Evolutionary conservation across 2,888 invertebrate species (phyloP).

Genomic region (Aspidiotus destructor): DNA sequence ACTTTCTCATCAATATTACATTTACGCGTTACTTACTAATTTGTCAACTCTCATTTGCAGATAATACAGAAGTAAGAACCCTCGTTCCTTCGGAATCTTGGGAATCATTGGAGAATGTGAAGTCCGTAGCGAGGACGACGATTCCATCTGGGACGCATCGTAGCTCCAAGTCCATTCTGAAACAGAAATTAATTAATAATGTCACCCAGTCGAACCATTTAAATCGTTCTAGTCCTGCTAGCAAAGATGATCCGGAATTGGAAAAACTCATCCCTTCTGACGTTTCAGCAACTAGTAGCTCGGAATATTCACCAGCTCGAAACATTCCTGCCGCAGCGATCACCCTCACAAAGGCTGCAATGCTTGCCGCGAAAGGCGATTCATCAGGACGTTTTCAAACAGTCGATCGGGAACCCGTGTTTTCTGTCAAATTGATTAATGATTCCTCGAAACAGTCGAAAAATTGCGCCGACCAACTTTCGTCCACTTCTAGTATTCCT

Average conservation of each 20-base stretch:
- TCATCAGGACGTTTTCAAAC: not conserved
- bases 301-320: slow-evolving; percentile 41
- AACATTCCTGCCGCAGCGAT: slow-evolving; percentile 36
- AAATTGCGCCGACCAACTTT: not conserved
- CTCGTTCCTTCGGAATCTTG: too few species aligned
- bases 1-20: too few species aligned
- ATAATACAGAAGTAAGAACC: slow-evolving; percentile 43
- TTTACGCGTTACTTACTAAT: not conserved
- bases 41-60: not conserved
- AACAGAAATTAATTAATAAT: slow-evolving; percentile 49
- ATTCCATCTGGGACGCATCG: slow-evolving; percentile 57
- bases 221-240: slow-evolving; percentile 42
- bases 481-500: slow-evolving; percentile 34
- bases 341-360: not conserved
- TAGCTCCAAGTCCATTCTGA: slow-evolving; percentile 67
- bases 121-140: slow-evolving; percentile 55
- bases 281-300: slow-evolving; percentile 50
- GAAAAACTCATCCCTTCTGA: slow-evolving; percentile 62
- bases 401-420: slow-evolving; percentile 33
- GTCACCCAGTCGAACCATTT: slow-evolving; percentile 28
- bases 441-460: slow-evolving; percentile 6
- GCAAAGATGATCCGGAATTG: slow-evolving; percentile 57
- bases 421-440: slow-evolving; percentile 38
- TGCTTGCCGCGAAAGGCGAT: not conserved
- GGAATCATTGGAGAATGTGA: slow-evolving; percentile 58